phyloP scores from a whole-genome alignment of 1,140 invertebrate genomes.

The Halesus radiatus region DNA sequence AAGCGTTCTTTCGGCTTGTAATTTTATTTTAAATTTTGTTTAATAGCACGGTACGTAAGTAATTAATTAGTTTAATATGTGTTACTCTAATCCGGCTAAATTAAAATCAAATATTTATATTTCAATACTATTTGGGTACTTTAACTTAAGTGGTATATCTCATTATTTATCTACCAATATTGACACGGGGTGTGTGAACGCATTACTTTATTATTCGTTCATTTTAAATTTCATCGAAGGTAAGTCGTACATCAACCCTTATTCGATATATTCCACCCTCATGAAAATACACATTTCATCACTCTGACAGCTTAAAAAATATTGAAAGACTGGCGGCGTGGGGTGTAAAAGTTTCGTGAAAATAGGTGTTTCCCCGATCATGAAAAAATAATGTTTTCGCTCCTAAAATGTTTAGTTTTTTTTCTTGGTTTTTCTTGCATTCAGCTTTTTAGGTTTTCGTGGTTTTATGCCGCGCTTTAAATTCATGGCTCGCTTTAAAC shows the following conservation, averaged over 20 bases:
- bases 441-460: not conserved
- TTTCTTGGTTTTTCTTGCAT: not conserved
- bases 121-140: not conserved
- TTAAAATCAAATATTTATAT: not conserved
- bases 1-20: no score
- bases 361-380: not conserved
- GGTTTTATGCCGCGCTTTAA: slow-evolving; percentile 17
- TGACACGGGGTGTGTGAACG: not conserved
- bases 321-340: slow-evolving; percentile 18
- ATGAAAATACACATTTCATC: slow-evolving; percentile 14
- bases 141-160: not conserved
- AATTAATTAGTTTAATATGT: no score
- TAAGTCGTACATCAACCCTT: no score
- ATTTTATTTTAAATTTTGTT: no score
- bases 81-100: no score
- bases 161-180: no score
- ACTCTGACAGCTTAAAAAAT: slow-evolving; percentile 6
- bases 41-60: no score
- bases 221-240: no score
- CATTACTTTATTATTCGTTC: slow-evolving; percentile 28
- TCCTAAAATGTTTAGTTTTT: not conserved
- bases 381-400: slow-evolving; percentile 30
- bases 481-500: slow-evolving; percentile 7
- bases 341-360: slow-evolving; percentile 2
- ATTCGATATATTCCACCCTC: not conserved